These are phyloP conservation scores for Monochamus alternatus DNA, from an alignment of 2,888 invertebrate genomes.

Conservation along the genomic window DNA sequence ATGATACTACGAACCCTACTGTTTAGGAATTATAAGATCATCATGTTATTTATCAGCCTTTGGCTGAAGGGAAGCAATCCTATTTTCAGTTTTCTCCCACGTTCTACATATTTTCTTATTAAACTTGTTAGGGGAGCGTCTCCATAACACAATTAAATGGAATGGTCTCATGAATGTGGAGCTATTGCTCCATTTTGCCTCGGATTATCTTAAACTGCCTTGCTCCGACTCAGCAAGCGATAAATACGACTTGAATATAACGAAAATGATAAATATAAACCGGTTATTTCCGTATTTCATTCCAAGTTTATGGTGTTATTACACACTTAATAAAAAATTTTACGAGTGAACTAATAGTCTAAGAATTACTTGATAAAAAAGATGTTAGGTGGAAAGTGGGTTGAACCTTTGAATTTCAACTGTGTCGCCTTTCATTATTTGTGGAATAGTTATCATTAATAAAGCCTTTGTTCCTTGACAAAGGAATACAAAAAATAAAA, in stretches of 20 bases:
- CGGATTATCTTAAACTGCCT: neutral
- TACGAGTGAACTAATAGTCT: too few species aligned
- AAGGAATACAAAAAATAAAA: too few species aligned
- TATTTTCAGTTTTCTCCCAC: neutral
- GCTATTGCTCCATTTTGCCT: neutral
- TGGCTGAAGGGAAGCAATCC: neutral
- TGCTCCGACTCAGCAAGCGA: neutral
- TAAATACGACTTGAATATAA: neutral
- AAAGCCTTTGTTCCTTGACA: too few species aligned
- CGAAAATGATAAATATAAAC: neutral
- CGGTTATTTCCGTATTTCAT: too few species aligned
- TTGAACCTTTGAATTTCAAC: too few species aligned
- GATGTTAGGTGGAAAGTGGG: too few species aligned
- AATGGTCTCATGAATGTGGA: neutral
- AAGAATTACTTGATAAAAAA: too few species aligned
- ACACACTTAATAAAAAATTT: too few species aligned
- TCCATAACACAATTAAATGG: slow-evolving; percentile 1
- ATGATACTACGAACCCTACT: neutral
- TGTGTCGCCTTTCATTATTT: too few species aligned
- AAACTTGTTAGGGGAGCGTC: neutral
- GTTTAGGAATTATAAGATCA: neutral
- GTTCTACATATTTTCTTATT: slow-evolving; percentile 9
- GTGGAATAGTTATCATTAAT: too few species aligned
- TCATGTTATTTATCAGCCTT: neutral
- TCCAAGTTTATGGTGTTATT: too few species aligned